Base-by-base conservation (phyloP, 2,888 invertebrate genomes). In the Elmis aenea region DNA sequence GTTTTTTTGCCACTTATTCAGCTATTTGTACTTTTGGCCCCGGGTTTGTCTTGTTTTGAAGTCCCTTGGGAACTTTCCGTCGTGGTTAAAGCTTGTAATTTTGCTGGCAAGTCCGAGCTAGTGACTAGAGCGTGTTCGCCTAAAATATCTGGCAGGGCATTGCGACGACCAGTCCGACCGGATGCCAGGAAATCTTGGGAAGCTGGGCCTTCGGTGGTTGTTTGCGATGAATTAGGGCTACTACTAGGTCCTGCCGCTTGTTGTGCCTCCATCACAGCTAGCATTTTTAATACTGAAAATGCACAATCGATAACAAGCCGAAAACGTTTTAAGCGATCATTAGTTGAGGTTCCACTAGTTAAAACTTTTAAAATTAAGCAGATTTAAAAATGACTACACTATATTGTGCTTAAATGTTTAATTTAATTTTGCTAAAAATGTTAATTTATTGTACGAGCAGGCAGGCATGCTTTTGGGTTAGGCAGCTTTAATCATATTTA, bases 81-180 rank as follows among this genome's bases (percentile, higher is more conserved):
- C 24, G 82, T 82, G 41, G 74, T 75, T 33, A 88, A 75, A 43
- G 81, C 79, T 63, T 84, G 80, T 57, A 91, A 70, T 54, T 81
- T 75, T 37, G 79, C 76, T 3, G 90, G 84, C 53, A 92, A 73
- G 62, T 87, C 86, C 5, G 85, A 83, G 2, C 85, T 84, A 38
- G 80, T 77, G 45, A 83, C 76, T 49, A 79, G 74, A 16, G 82
- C 79, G 55, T 83, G 81, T 56, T 81, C 79, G 31, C 85, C 81
- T 53, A 82, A 70, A 51, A 91, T 88, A 64, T 91, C 86, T 1
- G 89, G 85, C 72, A 93, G 72, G 27, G 92, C 92, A 70, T 93
- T 93, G 49, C 92, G 71, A 33, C 92, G 75, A 10, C 92, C 92
- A 16, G 90, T 89, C 46, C 92, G 76, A 2, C 90, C 90, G 1